Evolutionary conservation across 1,140 invertebrate species (phyloP).

Genomic region (Psilanteris sp.): DNA sequence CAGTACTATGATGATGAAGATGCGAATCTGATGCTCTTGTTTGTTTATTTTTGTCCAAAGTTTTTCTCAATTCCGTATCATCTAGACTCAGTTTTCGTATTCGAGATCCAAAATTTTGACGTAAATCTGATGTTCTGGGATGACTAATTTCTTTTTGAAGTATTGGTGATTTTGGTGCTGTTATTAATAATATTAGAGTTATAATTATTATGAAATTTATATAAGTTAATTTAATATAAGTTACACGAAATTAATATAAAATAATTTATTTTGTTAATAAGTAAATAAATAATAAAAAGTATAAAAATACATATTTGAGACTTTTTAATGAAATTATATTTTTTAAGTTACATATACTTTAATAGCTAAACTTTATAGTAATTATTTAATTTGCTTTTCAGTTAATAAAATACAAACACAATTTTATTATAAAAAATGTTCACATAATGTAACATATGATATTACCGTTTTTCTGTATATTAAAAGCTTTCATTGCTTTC

Average conservation of each 20-base stretch:
- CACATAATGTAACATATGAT: constrained; percentile 6
- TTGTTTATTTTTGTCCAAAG: constrained; percentile 7
- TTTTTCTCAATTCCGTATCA: constrained; percentile 37
- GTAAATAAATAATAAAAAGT: background rate
- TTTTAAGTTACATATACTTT: no score
- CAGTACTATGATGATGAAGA: constrained; percentile 8
- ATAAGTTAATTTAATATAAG: constrained; percentile 12
- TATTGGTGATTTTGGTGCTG: constrained; percentile 52
- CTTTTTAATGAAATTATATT: no score
- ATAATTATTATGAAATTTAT: background rate
- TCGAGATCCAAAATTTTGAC: constrained; percentile 45
- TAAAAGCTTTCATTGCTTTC: constrained; percentile 80
- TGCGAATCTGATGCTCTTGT: constrained; percentile 23
- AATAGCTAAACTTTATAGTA: no score
- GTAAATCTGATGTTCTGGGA: constrained; percentile 30
- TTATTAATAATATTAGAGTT: background rate
- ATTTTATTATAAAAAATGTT: background rate
- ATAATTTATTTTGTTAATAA: constrained; percentile 1
- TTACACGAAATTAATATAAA: no score
- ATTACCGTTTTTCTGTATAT: constrained; percentile 75
- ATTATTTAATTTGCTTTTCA: no score
- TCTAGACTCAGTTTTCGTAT: constrained; percentile 64
- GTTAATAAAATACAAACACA: no score
- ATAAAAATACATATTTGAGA: no score
- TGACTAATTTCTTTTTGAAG: constrained; percentile 54